These are phyloP conservation scores for Karalla daura DNA, from an alignment of 2,797 vertebrate genomes.

Conservation along the genomic window DNA sequence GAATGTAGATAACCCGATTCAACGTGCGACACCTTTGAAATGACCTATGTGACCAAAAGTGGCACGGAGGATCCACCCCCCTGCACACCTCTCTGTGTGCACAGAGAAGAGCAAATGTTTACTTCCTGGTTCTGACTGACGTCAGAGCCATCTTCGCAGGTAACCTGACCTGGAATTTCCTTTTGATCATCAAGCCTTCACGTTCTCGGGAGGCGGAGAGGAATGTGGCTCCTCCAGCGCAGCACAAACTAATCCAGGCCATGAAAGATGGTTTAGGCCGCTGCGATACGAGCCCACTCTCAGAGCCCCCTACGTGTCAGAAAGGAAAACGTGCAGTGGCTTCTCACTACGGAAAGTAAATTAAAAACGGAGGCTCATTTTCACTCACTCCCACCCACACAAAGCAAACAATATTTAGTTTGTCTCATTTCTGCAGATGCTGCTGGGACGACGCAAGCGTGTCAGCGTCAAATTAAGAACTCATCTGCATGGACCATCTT, in stretches of 20 bases:
- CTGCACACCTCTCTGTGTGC: background rate
- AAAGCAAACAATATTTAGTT: background rate
- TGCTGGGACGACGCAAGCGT: background rate
- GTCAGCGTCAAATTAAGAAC: conserved; percentile 21
- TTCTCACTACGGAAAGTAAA: background rate
- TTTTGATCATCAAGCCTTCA: background rate
- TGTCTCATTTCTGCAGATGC: background rate
- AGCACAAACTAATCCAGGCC: conserved; percentile 6
- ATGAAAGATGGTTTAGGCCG: background rate
- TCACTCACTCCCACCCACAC: no score
- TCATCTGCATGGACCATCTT: background rate
- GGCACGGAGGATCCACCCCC: conserved; percentile 1
- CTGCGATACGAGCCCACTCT: background rate
- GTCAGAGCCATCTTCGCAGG: background rate
- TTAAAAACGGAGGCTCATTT: background rate
- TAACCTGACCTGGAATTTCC: background rate
- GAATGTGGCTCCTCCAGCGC: conserved; percentile 43
- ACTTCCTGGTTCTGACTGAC: background rate
- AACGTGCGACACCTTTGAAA: no score
- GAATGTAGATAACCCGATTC: background rate
- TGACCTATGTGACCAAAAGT: background rate
- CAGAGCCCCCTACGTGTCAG: background rate
- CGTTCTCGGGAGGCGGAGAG: conserved; percentile 15
- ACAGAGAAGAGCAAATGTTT: conserved; percentile 5
- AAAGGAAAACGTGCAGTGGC: background rate